A percentile compares a stretch with the other conserved stretches of the same genome.
Evolutionary conservation across 2,113 vertebrate genomes (phyloP).

Genomic region (Larimichthys crocea): DNA sequence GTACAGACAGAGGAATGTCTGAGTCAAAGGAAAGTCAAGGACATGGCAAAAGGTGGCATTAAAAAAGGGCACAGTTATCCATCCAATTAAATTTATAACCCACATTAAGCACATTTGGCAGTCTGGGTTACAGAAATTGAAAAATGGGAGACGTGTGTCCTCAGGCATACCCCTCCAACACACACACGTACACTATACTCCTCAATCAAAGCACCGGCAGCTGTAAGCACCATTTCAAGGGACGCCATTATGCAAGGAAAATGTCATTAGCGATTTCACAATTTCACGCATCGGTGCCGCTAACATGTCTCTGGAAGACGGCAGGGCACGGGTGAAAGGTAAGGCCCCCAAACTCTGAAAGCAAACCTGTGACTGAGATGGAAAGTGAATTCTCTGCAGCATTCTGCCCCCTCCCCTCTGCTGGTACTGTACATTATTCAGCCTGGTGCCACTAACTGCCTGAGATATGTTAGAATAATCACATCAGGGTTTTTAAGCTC

Average conservation of each 20-base stretch:
- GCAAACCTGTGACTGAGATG: conserved; percentile 22
- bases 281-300: conserved; percentile 74
- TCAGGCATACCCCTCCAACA: conserved; percentile 35
- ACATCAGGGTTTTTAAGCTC: background rate
- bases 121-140: conserved; percentile 55
- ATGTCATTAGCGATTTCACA: conserved; percentile 77
- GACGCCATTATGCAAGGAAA: conserved; percentile 74
- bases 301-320: conserved; percentile 58
- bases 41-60: conserved; percentile 43
- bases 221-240: conserved; percentile 65
- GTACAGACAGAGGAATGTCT: background rate
- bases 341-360: conserved; percentile 45
- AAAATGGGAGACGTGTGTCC: conserved; percentile 60
- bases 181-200: conserved; percentile 25
- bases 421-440: conserved; percentile 17
- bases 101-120: conserved; percentile 60
- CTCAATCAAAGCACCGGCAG: conserved; percentile 66
- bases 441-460: background rate
- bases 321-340: conserved; percentile 38
- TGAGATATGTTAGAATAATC: background rate
- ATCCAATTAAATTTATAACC: conserved; percentile 72
- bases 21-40: conserved; percentile 51
- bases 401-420: background rate
- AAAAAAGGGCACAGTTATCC: conserved; percentile 51
- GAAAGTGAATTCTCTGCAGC: conserved; percentile 25